Base-by-base conservation (phyloP, 37 sponge, comb jelly and placozoan genomes). In the Petrosia ficiformis region DNA sequence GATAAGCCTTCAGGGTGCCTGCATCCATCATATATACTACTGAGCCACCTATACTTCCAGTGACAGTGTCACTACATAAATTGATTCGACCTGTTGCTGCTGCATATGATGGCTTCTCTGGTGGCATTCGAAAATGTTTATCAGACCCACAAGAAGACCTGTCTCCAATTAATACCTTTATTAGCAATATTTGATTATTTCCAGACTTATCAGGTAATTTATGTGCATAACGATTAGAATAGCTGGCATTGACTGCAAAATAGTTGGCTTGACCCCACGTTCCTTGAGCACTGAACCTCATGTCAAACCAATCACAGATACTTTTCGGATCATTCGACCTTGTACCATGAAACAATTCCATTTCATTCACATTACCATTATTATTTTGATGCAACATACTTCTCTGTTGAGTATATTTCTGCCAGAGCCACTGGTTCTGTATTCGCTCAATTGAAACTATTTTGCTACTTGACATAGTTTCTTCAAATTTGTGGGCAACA, bases 221-320 rank as follows among this genome's bases (percentile, higher is more conserved):
- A 48, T 93, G 60, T 30, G 83, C 80, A 75, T 93, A 93, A 25
- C 24, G 25, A 42, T 85, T 25, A 58, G 94, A 93, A 29, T 93
- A 93, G 60, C 84, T 89, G 44, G 94, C 94, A 52, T 93, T 86
- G n/a, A 83, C 87, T 1, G 94, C 94, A 79, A 93, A 93, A 75
- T 93, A 93, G 58, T 85, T 89, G 29, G 82, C 94, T 42, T 59
- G 39, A 35, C 94, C 94, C 94, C 94, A 93, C 90, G 86, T 86
- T 3, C 94, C 94, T 28, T 21, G 29, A 32, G 52, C 31, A 41
- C 85, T 65, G 68, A 61, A 88, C 10, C 94, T 74, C 86, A 88
- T 86, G 73, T 93, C 94, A 89, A 92, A 92, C 3, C 88, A 85
- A 34, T 80, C 81, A 73, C 87, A 92, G 31, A 92, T 87, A 10